A percentile compares a stretch with the other conserved stretches of the same genome.
Evolutionary conservation across 2,113 vertebrate genomes (phyloP).

Genomic region (Shinisaurus crocodilurus): DNA sequence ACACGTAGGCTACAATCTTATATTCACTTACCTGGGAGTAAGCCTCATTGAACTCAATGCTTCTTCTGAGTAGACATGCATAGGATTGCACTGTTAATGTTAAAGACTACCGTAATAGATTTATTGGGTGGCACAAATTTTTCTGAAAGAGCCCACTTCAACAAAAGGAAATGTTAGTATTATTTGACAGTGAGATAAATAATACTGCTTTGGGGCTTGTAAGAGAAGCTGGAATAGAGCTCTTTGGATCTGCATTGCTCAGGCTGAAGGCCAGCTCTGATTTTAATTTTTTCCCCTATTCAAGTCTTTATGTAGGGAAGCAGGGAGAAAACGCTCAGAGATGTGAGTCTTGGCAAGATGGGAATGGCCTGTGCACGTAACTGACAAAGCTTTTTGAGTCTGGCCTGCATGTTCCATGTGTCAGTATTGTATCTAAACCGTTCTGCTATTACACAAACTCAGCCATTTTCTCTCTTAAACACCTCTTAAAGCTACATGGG

Average conservation of each 20-base stretch:
- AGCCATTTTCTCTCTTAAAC: neutral
- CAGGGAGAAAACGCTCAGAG: neutral
- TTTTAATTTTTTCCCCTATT: neutral
- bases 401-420: neutral
- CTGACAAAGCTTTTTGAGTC: neutral
- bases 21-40: too few relatives aligned
- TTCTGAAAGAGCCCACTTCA: neutral
- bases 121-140: neutral
- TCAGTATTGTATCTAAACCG: neutral
- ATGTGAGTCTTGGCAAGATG: neutral
- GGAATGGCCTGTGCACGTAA: neutral
- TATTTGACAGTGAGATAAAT: neutral
- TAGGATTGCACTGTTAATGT: neutral
- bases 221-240: neutral
- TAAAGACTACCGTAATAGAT: neutral
- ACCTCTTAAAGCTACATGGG: neutral
- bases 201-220: neutral
- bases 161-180: neutral
- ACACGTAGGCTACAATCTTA: too few relatives aligned
- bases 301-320: neutral
- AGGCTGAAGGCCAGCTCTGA: neutral
- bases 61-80: too few relatives aligned
- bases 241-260: neutral
- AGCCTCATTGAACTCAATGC: too few relatives aligned
- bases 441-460: neutral